Evolutionary conservation across 2,888 invertebrate species (phyloP).

Genomic region (Stegophylla sp.): DNA sequence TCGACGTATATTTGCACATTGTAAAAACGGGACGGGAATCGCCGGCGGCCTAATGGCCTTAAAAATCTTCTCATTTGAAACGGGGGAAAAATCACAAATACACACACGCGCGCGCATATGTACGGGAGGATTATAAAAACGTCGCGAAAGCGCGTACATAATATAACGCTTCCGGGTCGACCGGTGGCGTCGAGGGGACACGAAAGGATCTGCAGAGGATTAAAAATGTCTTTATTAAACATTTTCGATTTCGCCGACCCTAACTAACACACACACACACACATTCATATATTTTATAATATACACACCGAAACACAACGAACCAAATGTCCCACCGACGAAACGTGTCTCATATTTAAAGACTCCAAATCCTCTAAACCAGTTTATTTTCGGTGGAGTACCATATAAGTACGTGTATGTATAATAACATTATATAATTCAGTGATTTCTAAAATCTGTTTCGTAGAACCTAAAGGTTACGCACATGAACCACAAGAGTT

Average conservation of each 20-base stretch:
- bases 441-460: too few relatives aligned
- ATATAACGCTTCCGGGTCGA: neutral
- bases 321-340: neutral
- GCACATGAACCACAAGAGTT: too few relatives aligned
- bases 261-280: too few relatives aligned
- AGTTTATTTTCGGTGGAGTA: conserved; percentile 17
- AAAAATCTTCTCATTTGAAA: too few relatives aligned
- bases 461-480: too few relatives aligned
- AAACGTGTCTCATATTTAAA: conserved; percentile 1
- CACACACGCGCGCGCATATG: neutral
- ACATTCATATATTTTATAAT: neutral
- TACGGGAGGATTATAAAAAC: neutral
- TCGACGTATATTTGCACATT: too few relatives aligned
- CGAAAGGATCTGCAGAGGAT: neutral
- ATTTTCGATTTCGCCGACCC: conserved; percentile 5
- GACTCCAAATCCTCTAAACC: conserved; percentile 23
- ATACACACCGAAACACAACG: too few relatives aligned
- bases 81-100: too few relatives aligned
- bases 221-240: neutral
- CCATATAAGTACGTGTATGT: too few relatives aligned
- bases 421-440: too few relatives aligned
- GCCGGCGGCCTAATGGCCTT: too few relatives aligned
- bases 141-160: neutral
- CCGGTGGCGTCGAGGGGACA: neutral
- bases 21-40: too few relatives aligned